phyloP scores from a whole-genome alignment of 53 echinoderm and acorn worm species.

The Henricia sp. region DNA sequence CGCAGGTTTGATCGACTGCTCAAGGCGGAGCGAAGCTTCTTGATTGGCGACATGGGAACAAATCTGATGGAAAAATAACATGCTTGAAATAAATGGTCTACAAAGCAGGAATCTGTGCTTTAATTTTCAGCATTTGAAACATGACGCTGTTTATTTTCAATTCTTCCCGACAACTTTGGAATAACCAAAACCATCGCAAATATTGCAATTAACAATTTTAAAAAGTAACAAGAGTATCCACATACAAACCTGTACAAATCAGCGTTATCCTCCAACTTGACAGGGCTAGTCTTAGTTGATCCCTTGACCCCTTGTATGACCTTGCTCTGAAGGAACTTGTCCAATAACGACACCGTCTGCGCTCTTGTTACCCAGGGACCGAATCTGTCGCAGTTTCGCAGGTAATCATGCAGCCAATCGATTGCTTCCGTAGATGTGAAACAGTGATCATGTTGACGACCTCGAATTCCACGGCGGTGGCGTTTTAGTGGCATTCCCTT shows the following conservation, averaged over 20 bases:
- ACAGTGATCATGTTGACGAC: constrained; percentile 91
- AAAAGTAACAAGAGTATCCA: background rate
- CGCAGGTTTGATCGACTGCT: constrained; percentile 85
- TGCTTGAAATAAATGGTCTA: no score
- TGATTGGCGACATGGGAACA: constrained; percentile 88
- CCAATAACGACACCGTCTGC: constrained; percentile 77
- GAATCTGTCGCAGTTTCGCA: constrained; percentile 83
- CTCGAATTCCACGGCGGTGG: constrained; percentile 81
- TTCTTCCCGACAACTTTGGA: no score
- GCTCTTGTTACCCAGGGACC: constrained; percentile 93
- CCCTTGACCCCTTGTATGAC: constrained; percentile 86
- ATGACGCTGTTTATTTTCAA: no score
- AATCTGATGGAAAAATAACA: constrained; percentile 64
- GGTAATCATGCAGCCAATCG: constrained; percentile 90
- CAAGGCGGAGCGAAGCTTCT: constrained; percentile 91
- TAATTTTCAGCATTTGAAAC: background rate
- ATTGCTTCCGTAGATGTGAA: constrained; percentile 91
- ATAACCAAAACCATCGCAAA: no score
- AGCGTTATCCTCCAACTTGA: constrained; percentile 89
- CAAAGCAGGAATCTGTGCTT: no score
- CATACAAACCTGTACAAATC: constrained; percentile 82
- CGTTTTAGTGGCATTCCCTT: constrained; percentile 85
- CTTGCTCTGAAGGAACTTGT: constrained; percentile 89
- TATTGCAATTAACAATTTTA: background rate
- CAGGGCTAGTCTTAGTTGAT: constrained; percentile 52